These are phyloP conservation scores for Prunella fulvescens DNA, from an alignment of 2,113 vertebrate species.

Conservation along the genomic window DNA sequence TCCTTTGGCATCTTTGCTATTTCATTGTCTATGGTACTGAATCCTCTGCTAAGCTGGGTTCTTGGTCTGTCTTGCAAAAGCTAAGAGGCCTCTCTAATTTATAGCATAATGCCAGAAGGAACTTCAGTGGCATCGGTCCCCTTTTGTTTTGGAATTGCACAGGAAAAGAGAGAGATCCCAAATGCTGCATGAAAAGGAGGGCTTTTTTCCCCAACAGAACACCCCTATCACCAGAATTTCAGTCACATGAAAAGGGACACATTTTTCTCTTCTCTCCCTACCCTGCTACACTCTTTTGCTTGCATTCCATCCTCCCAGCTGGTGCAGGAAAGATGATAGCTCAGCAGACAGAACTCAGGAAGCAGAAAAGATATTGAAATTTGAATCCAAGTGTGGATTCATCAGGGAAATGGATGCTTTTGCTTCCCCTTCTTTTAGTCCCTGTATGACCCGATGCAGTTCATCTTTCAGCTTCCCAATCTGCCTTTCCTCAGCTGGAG, in stretches of 20 bases:
- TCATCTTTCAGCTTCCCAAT: not conserved
- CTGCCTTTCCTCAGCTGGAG: not conserved
- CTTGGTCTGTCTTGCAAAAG: not conserved
- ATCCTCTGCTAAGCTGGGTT: not conserved
- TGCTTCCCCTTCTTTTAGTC: not conserved
- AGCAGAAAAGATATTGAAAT: not conserved
- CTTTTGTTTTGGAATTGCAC: not conserved
- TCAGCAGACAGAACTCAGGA: not conserved
- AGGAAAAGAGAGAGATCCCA: not conserved
- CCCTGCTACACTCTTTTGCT: not conserved
- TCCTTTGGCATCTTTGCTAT: not conserved
- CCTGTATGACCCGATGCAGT: fast-evolving
- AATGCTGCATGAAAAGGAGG: not conserved
- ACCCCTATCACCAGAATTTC: not conserved
- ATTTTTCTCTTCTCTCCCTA: not conserved
- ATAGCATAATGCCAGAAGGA: not conserved
- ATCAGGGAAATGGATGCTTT: not conserved
- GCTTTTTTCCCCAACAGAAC: not conserved
- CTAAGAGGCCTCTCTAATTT: not conserved
- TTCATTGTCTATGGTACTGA: not conserved
- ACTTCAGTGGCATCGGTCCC: not conserved
- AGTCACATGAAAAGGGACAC: not conserved
- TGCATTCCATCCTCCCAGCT: not conserved
- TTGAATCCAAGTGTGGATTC: not conserved
- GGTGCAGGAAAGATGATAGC: not conserved